Evolutionary conservation across 2,113 vertebrate genomes (phyloP), one percentile per base, ranked within the genome.

Genomic region (Okapia johnstoni): DNA sequence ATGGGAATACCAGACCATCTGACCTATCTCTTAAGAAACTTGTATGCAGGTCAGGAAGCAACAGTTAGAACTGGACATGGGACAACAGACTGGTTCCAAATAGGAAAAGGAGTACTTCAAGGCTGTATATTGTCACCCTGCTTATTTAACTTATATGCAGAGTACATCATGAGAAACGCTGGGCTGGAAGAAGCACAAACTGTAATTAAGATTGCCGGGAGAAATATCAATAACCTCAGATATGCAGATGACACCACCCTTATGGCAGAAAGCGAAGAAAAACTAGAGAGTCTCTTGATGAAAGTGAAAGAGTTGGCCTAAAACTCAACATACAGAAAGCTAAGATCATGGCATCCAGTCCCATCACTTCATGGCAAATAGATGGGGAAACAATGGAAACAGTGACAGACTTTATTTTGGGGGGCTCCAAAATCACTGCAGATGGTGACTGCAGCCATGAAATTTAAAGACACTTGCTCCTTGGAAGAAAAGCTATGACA

Each of bases 141-240:
- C 66, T 40, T 70, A 23, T 70, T 70, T 12, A 40, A 70, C 9
- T 40, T 70, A 23, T 70, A 40, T 40, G 10, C n/a, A 70, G 19
- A 23, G 19, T 70, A 70, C n/a, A 23, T 40, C 0, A 0, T 70
- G 19, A 40, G n/a, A 70, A 70, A 36, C 12, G 9, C n/a, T 70
- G 19, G 19, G 6, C n/a, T 23, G 19, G 66, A 70, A 23, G 19
- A 70, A 70, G 66, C 9, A 36, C 66, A 36, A 70, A 4, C 5
- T 23, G 9, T n/a, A 36, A 70, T 21, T n/a, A 36, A 5, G n/a
- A 23, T 70, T 36, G 66, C n/a, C 36, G 19, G n/a, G 66, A 70
- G n/a, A 6, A 70, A 70, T 36, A 36, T 5, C 66, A 36, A 12
- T 70, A 70, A 70, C 21, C 66, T 70, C 40, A 23, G 66, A 36